Evolutionary conservation across 2,797 vertebrate genomes (phyloP), one percentile per base, ranked within the genome.

Genomic region (Sylvilagus floridanus): DNA sequence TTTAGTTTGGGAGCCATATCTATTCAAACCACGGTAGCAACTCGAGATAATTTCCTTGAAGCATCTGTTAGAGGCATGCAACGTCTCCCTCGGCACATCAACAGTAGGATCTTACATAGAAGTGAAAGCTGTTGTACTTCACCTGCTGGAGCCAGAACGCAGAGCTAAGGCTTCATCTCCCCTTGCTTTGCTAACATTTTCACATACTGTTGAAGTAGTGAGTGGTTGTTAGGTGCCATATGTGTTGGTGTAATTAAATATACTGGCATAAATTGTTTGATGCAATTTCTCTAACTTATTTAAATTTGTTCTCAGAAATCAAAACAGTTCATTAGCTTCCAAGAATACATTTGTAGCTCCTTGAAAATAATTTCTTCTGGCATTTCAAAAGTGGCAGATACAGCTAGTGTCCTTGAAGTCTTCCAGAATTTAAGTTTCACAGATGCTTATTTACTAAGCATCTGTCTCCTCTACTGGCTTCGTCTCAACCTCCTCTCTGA

Each of bases 251-350:
- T 93, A 90, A 90, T 95, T 96, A 82, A n/a, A 77, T 54, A 94
- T 57, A 16, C 75, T 82, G 84, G 60, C 87, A 90, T 89, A 89
- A 96, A 90, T 82, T 89, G 47, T 91, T 86, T 85, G 84, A 84
- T 87, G 54, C 26, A 66, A 32, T 75, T 95, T 87, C 77, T 94
- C 84, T 85, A 87, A 88, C 12, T 50, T 96, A 91, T 79, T 97
- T 95, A 94, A 95, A 97, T 95, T 84, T 94, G 52, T 88, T 89
- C 91, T 95, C 86, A 87, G 72, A 97, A 76, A 93, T 94, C 90
- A 96, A 95, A 97, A 87, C 81, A 83, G 30, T 28, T 90, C 16
- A 2, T 87, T 94, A 14, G 69, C 52, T 88, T 47, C 83, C 77
- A 93, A 57, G 94, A 97, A 96, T 30, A 60, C n/a, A n/a, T 7